Base-by-base conservation (phyloP, 2,888 invertebrate genomes). In the Syrphus vitripennis region DNA sequence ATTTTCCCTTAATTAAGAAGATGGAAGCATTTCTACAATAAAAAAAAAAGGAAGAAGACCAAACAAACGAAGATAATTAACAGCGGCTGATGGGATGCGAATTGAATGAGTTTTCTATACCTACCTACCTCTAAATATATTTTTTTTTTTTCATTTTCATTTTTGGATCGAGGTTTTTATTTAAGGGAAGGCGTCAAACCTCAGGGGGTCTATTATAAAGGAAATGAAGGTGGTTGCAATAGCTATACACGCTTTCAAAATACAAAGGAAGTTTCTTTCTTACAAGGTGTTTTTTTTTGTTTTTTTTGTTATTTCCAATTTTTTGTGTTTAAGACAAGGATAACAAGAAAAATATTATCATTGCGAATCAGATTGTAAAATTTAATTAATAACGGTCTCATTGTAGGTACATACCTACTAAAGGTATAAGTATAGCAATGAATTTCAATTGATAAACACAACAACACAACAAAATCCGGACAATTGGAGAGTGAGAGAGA, bases 1-100 rank as follows among this genome's bases (percentile, higher is more conserved):
- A 82, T 82, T 77, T 86, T 86, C 50, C 63, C 82, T 86, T 74
- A 86, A 86, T 86, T 82, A 82, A 74, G 77, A 77, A 82, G 72
- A 84, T 75, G 75, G 76, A 81, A 67, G 59, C 40, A 42, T 21
- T 53, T 19, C 12, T 26, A 26, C 7, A 67, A 40, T 50, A 9
- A 70, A 63, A 71, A 69, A 72, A 34, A 50, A 67, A 42, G 45
- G 34, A 37, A 55, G 24, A 77, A 61, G 34, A 40, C 69, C 82
- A 77, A 82, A 81, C 86, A 82, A 82, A 82, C 77, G 78, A 70
- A 50, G 67, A 86, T 86, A 78, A 82, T 86, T 78, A 82, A 63
- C 55, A 21, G 61, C 55, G 70, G 42, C 55, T 77, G 82, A 77
- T 77, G 82, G 63, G 69, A 86, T 81, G 77, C 63, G 40, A 81